Conservation (phyloP, 2,888 invertebrate species). For the Empis stercorea region DNA sequence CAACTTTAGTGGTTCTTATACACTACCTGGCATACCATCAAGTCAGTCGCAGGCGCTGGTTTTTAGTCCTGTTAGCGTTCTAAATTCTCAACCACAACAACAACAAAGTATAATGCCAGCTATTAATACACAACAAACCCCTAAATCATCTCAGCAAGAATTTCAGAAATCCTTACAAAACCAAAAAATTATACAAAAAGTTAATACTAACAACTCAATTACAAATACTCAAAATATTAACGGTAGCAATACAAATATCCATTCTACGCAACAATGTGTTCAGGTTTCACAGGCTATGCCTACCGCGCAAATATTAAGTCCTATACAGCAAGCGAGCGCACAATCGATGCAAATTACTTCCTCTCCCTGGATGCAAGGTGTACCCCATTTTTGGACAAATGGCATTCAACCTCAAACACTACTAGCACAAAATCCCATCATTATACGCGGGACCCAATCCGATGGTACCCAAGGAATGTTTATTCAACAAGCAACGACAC, state of each 20-base stretch:
- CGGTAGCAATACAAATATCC: slow-evolving; percentile 32
- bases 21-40: slow-evolving; percentile 63
- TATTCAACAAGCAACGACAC: slow-evolving; percentile 52
- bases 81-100: slow-evolving; percentile 32
- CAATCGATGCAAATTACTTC: slow-evolving; percentile 64
- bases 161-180: slow-evolving; percentile 29
- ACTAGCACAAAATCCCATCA: slow-evolving; percentile 66
- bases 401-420: slow-evolving; percentile 57
- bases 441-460: slow-evolving; percentile 59
- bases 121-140: slow-evolving; percentile 25
- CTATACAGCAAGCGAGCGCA: slow-evolving; percentile 51
- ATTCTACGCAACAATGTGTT: slow-evolving; percentile 53
- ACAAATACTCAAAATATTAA: slow-evolving; percentile 28
- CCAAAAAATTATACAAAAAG: slow-evolving; percentile 44
- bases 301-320: slow-evolving; percentile 60
- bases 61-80: slow-evolving; percentile 46
- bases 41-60: slow-evolving; percentile 69
- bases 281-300: slow-evolving; percentile 61
- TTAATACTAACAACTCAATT: slow-evolving; percentile 32
- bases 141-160: slow-evolving; percentile 18
- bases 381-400: slow-evolving; percentile 62
- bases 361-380: slow-evolving; percentile 60
- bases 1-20: slow-evolving; percentile 45
- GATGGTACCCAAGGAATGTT: slow-evolving; percentile 65
- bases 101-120: slow-evolving; percentile 34